phyloP scores from a whole-genome alignment of 1,140 invertebrate genomes.

The Diuraphis noxia region DNA sequence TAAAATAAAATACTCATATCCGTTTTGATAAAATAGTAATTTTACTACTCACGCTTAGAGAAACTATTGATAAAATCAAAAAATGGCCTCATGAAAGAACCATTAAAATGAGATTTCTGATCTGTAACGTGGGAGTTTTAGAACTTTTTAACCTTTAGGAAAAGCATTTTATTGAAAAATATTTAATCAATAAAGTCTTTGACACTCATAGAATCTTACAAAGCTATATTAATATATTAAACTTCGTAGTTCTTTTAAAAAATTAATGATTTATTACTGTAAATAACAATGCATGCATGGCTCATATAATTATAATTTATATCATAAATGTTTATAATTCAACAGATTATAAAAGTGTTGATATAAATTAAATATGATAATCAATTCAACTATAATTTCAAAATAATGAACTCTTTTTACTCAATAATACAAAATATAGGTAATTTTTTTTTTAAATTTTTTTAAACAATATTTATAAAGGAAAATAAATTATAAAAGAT shows the following conservation, averaged over 20 bases:
- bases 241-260: background rate
- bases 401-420: background rate
- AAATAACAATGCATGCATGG: background rate
- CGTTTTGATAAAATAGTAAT: background rate
- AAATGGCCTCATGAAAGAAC: background rate
- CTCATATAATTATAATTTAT: background rate
- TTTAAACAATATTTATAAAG: too few species aligned
- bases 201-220: background rate
- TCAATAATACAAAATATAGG: background rate
- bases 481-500: too few species aligned
- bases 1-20: background rate
- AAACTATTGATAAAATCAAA: background rate
- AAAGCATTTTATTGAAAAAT: background rate
- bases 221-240: background rate
- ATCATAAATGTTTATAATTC: background rate
- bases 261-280: background rate
- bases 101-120: constrained; percentile 2
- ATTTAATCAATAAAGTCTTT: background rate
- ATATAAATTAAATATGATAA: background rate
- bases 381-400: background rate
- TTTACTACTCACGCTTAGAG: background rate
- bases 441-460: too few species aligned
- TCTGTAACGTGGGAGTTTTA: background rate
- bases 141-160: background rate
- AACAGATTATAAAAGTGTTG: background rate